Conservation (phyloP, 2,888 invertebrate genomes). For the Caenorhabditis doughertyi region DNA sequence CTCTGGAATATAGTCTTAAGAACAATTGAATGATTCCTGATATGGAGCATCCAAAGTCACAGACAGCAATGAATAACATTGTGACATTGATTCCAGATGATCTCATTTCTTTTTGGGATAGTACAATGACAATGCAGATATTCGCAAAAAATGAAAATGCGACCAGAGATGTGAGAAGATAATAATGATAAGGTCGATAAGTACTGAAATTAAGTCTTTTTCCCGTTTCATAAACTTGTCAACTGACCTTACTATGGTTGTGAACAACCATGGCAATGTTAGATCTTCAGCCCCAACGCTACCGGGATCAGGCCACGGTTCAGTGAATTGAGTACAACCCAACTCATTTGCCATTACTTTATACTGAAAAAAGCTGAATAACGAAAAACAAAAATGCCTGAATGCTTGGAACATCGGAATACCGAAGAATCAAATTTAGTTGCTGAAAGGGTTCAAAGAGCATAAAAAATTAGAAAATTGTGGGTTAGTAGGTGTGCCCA, state of each 20-base stretch:
- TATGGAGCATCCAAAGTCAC: conserved; percentile 39
- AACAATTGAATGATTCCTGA: conserved; percentile 20
- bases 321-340: conserved; percentile 41
- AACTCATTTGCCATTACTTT: conserved; percentile 36
- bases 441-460: too few relatives aligned
- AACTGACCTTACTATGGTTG: conserved; percentile 24
- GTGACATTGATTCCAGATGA: conserved; percentile 40
- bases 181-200: conserved; percentile 42
- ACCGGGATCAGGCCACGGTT: conserved; percentile 25
- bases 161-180: conserved; percentile 22
- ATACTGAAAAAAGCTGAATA: too few relatives aligned
- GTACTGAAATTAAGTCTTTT: conserved; percentile 13
- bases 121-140: conserved; percentile 31
- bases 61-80: conserved; percentile 44
- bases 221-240: too few relatives aligned
- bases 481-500: too few relatives aligned
- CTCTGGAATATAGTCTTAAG: conserved; percentile 23
- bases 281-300: conserved; percentile 29
- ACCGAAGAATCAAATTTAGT: too few relatives aligned
- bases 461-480: too few relatives aligned
- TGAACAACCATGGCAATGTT: conserved; percentile 28
- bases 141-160: conserved; percentile 32
- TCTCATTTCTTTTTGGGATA: conserved; percentile 51
- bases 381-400: too few relatives aligned
- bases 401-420: too few relatives aligned